Evolutionary conservation across 2,888 invertebrate genomes (phyloP).

Genomic region (Crocallis elinguaria): DNA sequence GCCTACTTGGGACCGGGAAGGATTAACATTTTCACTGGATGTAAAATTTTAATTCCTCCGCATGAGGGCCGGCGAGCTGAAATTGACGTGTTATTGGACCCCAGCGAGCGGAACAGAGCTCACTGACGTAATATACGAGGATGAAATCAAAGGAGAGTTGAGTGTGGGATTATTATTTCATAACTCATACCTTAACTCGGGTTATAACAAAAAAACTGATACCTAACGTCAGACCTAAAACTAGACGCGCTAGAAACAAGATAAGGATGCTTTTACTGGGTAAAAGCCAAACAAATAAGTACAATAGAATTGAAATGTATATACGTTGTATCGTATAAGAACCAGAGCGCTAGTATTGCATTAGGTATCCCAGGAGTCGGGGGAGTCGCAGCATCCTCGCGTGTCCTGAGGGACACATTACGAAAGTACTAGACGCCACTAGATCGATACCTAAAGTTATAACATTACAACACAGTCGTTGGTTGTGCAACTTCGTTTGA

Average conservation of each 20-base stretch:
- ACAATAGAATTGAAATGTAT: slow-evolving; percentile 48
- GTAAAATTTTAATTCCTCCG: slow-evolving; percentile 78
- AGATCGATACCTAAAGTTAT: slow-evolving; percentile 77
- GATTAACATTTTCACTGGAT: slow-evolving; percentile 78
- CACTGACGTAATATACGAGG: slow-evolving; percentile 34
- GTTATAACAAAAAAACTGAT: too few relatives aligned
- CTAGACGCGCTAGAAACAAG: too few relatives aligned
- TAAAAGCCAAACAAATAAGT: slow-evolving; percentile 33
- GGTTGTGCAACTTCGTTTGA: slow-evolving; percentile 55
- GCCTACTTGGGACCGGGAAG: slow-evolving; percentile 69
- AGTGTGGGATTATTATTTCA: slow-evolving; percentile 26
- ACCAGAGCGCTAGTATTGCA: slow-evolving; percentile 72
- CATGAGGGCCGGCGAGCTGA: slow-evolving; percentile 65
- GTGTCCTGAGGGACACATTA: slow-evolving; percentile 77
- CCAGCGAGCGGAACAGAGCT: slow-evolving; percentile 49
- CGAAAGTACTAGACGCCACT: slow-evolving; percentile 74
- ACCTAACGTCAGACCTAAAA: too few relatives aligned
- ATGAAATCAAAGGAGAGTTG: slow-evolving; percentile 43
- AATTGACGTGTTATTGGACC: slow-evolving; percentile 78
- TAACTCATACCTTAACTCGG: slow-evolving; percentile 12
- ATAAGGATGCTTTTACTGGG: not conserved
- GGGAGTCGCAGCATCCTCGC: slow-evolving; percentile 75
- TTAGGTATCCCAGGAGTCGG: slow-evolving; percentile 72
- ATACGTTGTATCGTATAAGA: slow-evolving; percentile 47
- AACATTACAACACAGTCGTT: slow-evolving; percentile 63